Conservation (phyloP, 1,140 invertebrate genomes). For the Polyergus mexicanus region DNA sequence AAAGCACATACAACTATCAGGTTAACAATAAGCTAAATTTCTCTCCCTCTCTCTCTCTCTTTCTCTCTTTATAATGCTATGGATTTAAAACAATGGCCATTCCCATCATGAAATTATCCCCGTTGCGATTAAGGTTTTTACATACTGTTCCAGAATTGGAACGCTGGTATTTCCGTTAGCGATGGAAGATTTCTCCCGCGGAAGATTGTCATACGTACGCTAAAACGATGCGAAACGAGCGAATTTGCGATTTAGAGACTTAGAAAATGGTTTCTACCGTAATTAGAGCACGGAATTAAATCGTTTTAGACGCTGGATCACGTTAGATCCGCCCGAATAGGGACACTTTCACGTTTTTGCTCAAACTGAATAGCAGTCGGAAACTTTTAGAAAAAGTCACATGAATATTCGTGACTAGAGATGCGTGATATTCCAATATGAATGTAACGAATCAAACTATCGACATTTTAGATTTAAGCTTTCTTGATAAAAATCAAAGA, state of each 20-base stretch:
- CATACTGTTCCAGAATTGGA: conserved; percentile 2
- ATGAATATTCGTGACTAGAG: conserved; percentile 30
- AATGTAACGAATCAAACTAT: background rate
- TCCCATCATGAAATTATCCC: conserved; percentile 77
- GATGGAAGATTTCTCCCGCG: conserved; percentile 56
- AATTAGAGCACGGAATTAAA: conserved; percentile 43
- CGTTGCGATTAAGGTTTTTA: conserved; percentile 78
- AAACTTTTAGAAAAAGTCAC: conserved; percentile 41
- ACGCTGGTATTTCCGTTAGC: conserved; percentile 65
- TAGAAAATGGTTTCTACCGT: conserved; percentile 46
- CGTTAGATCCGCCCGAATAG: conserved; percentile 23
- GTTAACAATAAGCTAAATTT: background rate
- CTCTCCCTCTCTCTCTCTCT: conserved; percentile 2
- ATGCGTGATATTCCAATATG: conserved; percentile 13
- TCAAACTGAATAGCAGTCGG: conserved; percentile 29
- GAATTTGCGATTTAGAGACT: conserved; percentile 4
- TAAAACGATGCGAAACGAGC: conserved; percentile 36
- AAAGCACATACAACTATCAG: background rate
- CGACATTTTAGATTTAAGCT: too few species aligned
- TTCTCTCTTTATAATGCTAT: conserved; percentile 32
- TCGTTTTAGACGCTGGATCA: conserved; percentile 17
- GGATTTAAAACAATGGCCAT: conserved; percentile 78
- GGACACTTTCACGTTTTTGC: conserved; percentile 42
- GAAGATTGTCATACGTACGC: conserved; percentile 31
- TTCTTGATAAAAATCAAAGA: too few species aligned